Conservation (phyloP, 1,140 invertebrate genomes). For the Platorchestia sp. region DNA sequence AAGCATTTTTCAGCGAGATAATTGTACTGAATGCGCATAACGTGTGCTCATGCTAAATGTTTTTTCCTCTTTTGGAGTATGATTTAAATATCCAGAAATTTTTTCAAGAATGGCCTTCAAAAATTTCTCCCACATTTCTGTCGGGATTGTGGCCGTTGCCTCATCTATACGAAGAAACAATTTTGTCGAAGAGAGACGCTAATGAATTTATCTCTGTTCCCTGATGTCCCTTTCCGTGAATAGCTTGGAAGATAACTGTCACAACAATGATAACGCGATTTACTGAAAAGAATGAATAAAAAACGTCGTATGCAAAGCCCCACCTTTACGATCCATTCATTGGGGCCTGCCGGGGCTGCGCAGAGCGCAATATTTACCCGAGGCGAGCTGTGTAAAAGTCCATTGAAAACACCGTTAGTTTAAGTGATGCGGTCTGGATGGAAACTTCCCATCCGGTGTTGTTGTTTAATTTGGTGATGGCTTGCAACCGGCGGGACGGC, state of each 20-base stretch:
- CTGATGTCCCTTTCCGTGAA: background rate
- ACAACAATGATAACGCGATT: background rate
- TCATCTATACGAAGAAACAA: too few relatives aligned
- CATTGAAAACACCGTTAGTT: slow-evolving; percentile 51
- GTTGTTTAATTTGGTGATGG: slow-evolving; percentile 49
- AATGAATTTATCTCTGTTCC: too few relatives aligned
- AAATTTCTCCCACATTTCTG: too few relatives aligned
- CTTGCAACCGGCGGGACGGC: background rate
- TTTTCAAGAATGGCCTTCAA: too few relatives aligned
- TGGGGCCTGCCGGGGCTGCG: background rate
- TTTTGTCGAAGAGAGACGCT: too few relatives aligned
- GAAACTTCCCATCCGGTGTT: slow-evolving; percentile 29
- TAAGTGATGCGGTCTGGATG: slow-evolving; percentile 18
- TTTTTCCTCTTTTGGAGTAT: too few relatives aligned
- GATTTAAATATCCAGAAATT: too few relatives aligned
- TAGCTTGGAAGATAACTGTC: background rate
- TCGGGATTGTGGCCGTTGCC: too few relatives aligned
- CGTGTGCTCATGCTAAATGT: too few relatives aligned
- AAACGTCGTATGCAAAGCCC: background rate
- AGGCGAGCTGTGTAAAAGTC: slow-evolving; percentile 48
- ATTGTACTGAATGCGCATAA: too few relatives aligned
- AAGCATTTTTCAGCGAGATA: too few relatives aligned
- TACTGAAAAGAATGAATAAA: background rate
- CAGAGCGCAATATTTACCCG: slow-evolving; percentile 20
- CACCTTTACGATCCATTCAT: background rate